A percentile compares a stretch with the other conserved stretches of the same genome.
Evolutionary conservation across 2,888 invertebrate species (phyloP).

Genomic region (Acanthosepion esculentum): DNA sequence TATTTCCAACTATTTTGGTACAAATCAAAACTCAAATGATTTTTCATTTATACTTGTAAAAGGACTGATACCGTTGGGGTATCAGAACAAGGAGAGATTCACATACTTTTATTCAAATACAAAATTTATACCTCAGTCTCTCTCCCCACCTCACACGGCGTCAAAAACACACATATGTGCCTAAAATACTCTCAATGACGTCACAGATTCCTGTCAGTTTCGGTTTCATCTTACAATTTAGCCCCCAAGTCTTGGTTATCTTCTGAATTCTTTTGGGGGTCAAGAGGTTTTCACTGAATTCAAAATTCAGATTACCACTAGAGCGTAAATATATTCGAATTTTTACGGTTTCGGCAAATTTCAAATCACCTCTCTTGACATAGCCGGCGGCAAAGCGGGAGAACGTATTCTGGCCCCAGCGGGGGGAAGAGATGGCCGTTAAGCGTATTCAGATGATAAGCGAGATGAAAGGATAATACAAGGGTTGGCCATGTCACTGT

Average conservation of each 20-base stretch:
- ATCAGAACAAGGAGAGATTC: background rate
- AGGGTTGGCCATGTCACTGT: background rate
- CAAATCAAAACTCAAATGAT: background rate
- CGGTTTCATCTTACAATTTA: background rate
- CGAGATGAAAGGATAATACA: background rate
- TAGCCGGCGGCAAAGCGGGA: constrained; percentile 21
- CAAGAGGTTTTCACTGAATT: background rate
- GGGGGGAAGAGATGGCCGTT: background rate
- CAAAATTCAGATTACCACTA: background rate
- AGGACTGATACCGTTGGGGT: background rate
- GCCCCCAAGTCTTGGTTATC: constrained; percentile 9
- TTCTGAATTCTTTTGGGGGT: background rate
- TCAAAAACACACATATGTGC: background rate
- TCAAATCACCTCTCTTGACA: constrained; percentile 21
- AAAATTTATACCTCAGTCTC: background rate
- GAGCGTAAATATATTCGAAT: constrained; percentile 12
- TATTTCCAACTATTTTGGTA: background rate
- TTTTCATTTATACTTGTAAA: background rate
- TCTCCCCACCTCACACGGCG: background rate
- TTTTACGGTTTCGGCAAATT: constrained; percentile 10
- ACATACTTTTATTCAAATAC: background rate
- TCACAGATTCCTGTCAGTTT: background rate
- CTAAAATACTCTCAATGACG: background rate
- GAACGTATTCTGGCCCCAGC: background rate
- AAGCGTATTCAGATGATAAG: background rate